phyloP scores from a whole-genome alignment of 2,113 vertebrate genomes.

The Chaetura pelagica region DNA sequence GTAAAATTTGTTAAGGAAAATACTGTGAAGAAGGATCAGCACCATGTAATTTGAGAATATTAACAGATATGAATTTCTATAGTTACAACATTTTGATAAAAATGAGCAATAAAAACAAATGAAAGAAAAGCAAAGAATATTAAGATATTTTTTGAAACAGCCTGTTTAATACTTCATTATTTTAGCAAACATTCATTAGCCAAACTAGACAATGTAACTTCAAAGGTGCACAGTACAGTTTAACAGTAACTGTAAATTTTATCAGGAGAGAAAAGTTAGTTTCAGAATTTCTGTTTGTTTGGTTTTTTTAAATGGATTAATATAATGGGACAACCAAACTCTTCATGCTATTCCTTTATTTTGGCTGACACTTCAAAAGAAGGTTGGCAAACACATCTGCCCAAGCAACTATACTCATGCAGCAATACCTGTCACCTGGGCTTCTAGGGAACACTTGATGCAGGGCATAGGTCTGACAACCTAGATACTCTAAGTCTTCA shows the following conservation, averaged over 20 bases:
- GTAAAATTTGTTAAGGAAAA: neutral
- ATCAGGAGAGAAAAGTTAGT: neutral
- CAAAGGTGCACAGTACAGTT: neutral
- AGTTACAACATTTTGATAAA: neutral
- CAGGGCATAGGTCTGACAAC: neutral
- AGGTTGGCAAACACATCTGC: neutral
- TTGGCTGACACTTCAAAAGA: neutral
- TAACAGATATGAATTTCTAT: neutral
- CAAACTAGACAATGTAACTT: neutral
- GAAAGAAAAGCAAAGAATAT: neutral
- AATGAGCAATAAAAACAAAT: neutral
- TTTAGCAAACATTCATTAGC: neutral
- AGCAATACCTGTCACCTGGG: neutral
- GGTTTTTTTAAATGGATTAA: neutral
- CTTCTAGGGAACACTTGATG: fast-evolving
- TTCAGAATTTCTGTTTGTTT: neutral
- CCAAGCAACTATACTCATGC: neutral
- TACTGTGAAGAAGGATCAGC: neutral
- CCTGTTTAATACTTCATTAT: neutral
- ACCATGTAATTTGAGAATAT: neutral
- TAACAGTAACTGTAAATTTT: neutral
- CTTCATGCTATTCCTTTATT: neutral
- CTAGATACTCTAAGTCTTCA: neutral
- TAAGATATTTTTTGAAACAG: neutral
- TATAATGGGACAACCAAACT: neutral